These are phyloP conservation scores for Papilio polyxenes DNA, from an alignment of 1,140 invertebrate species.

Conservation along the genomic window DNA sequence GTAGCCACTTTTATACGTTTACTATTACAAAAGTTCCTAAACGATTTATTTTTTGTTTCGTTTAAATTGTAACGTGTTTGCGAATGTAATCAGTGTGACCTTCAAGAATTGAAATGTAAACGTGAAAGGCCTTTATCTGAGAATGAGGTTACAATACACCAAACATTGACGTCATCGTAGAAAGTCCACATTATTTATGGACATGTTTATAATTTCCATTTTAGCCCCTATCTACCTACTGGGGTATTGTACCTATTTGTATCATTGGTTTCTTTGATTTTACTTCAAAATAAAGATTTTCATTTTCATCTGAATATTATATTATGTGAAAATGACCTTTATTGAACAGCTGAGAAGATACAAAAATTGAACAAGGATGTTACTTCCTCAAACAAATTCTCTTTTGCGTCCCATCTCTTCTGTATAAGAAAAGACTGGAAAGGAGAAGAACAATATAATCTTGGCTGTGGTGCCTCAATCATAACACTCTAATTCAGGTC, in stretches of 20 bases:
- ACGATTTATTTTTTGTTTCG: background rate
- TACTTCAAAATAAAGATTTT: too few relatives aligned
- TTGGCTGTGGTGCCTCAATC: too few relatives aligned
- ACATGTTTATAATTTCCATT: background rate
- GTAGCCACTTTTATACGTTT: background rate
- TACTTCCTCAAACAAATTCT: too few relatives aligned
- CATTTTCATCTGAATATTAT: too few relatives aligned
- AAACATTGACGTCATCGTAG: conserved; percentile 16
- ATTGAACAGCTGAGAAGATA: background rate
- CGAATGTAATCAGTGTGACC: conserved; percentile 14
- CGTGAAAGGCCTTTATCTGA: conserved; percentile 29
- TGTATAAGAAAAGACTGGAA: background rate
- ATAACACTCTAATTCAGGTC: too few relatives aligned
- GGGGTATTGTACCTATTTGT: background rate
- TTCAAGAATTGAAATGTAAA: conserved; percentile 15
- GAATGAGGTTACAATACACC: conserved; percentile 4
- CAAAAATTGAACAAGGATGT: background rate
- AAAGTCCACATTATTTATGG: conserved; percentile 16
- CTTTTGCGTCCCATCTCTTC: background rate
- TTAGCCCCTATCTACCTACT: background rate
- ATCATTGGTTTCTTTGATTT: background rate
- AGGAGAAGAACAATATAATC: too few relatives aligned
- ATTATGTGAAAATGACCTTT: background rate
- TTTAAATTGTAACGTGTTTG: background rate
- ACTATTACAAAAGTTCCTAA: background rate